Base-by-base conservation (phyloP, 1,140 invertebrate species). In the Magallana gigas region DNA sequence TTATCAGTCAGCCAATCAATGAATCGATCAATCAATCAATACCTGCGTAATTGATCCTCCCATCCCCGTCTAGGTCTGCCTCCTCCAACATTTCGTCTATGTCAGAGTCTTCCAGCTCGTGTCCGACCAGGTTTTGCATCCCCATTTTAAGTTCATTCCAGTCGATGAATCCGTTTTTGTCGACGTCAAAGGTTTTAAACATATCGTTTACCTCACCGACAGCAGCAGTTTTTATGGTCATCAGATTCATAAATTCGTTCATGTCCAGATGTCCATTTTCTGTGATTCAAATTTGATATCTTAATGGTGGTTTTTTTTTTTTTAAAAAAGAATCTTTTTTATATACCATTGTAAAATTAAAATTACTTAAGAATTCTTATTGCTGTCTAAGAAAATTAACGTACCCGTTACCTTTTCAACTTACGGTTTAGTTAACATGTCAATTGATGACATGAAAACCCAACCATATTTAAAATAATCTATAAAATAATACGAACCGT, bases 401-500 rank as follows among this genome's bases (percentile, higher is more conserved):
- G 5, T 48, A 48, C 36, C 0, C 36, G 36, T 48, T 48, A 2
- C 3, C 1, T 5, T 48, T 48, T 48, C 36, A 48, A 4, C 36
- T 48, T 48, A 48, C 3, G 36, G 5, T 48, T 4, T 48, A 48
- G 0, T 48, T 2, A 48, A 48, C 36, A 48, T 48, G 36, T 5
- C 36, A 48, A 48, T 23, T 23, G 23, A 23, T 23, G 5, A 48
- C 1, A 48, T 18, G 29, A 18, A 80, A 80, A 80, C 1, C 2
- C 11, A 16, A 29, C 14, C 0, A 2, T 64, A 16, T 64, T 64
- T 3, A 64, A 64, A 16, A 64, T 4, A 64, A 18, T 16, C 14
- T 7, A 3, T 16, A 64, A 16, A 18, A 64, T 8, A 83, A 84
- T 62, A 71, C 64, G 12, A 93, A 97, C 97, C 97, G 92, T 98